Evolutionary conservation across 1,140 invertebrate species (phyloP).

Genomic region (Hylyphantes graminicola): DNA sequence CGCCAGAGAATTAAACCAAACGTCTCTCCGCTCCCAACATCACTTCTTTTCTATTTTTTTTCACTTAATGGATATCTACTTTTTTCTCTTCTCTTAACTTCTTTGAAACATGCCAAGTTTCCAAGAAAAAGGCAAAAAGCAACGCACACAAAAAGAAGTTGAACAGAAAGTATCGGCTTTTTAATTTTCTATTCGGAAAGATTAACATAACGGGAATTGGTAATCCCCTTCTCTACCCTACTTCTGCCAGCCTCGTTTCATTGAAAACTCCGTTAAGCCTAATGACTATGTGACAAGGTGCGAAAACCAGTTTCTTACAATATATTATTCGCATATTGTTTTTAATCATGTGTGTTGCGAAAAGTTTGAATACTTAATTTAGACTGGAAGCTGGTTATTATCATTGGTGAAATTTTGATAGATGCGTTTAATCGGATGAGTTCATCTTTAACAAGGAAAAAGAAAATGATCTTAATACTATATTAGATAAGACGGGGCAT

Average conservation of each 20-base stretch:
- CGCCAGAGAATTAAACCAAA: slow-evolving; percentile 53
- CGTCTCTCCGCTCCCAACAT: slow-evolving; percentile 41
- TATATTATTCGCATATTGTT: slow-evolving; percentile 44
- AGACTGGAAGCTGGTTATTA: slow-evolving; percentile 2
- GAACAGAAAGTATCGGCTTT: slow-evolving; percentile 50
- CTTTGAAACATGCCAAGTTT: slow-evolving; percentile 43
- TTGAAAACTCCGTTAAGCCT: slow-evolving; percentile 39
- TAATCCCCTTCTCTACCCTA: slow-evolving; percentile 3
- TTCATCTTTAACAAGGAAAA: neutral
- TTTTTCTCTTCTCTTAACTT: slow-evolving; percentile 44
- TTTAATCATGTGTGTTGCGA: slow-evolving; percentile 22
- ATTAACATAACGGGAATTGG: slow-evolving; percentile 58
- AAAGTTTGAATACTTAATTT: slow-evolving; percentile 26
- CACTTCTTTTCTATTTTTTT: slow-evolving; percentile 28
- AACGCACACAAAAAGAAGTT: slow-evolving; percentile 20
- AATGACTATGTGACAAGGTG: slow-evolving; percentile 39
- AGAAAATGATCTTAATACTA: neutral
- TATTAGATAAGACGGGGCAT: no score
- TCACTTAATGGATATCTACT: slow-evolving; percentile 42
- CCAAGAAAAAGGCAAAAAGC: slow-evolving; percentile 12
- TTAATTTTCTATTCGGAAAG: slow-evolving; percentile 52
- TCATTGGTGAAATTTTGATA: neutral
- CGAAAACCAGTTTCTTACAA: slow-evolving; percentile 19
- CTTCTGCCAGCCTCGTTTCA: slow-evolving; percentile 1
- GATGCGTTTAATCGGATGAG: neutral